These are phyloP conservation scores for Montifringilla adamsi DNA, from an alignment of 2,113 vertebrate species.

Conservation along the genomic window DNA sequence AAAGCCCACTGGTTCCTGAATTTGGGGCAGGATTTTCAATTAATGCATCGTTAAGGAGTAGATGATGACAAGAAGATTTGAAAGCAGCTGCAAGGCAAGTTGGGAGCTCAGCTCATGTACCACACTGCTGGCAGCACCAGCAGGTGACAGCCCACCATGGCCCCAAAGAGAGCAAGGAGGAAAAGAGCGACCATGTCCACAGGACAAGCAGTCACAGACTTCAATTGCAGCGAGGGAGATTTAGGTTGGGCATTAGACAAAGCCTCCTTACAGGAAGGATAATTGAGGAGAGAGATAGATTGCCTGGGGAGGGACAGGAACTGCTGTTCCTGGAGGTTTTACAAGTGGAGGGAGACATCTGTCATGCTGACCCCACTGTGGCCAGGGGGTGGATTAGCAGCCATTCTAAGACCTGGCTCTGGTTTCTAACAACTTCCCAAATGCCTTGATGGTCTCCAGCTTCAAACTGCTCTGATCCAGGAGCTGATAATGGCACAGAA, in stretches of 20 bases:
- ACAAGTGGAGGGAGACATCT: neutral
- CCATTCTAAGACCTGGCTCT: neutral
- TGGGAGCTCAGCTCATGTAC: neutral
- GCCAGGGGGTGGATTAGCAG: neutral
- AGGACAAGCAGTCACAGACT: neutral
- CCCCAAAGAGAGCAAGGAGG: neutral
- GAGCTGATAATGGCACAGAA: neutral
- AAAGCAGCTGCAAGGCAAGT: neutral
- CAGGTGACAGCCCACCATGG: neutral
- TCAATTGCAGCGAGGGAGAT: neutral
- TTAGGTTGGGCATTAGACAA: constrained; percentile 11
- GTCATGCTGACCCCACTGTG: neutral
- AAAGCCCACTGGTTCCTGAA: neutral
- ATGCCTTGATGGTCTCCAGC: neutral
- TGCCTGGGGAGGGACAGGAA: constrained; percentile 12
- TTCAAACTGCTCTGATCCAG: neutral
- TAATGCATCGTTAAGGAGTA: accelerated
- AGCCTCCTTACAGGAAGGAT: constrained; percentile 20
- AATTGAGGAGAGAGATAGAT: neutral
- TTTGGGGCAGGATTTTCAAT: neutral
- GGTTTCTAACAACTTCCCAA: neutral
- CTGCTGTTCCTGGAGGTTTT: neutral
- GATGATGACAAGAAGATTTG: neutral
- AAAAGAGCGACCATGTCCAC: accelerated
- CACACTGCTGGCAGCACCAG: neutral